Conservation (phyloP, 1,140 invertebrate genomes). For the Apolygus lucorum region DNA sequence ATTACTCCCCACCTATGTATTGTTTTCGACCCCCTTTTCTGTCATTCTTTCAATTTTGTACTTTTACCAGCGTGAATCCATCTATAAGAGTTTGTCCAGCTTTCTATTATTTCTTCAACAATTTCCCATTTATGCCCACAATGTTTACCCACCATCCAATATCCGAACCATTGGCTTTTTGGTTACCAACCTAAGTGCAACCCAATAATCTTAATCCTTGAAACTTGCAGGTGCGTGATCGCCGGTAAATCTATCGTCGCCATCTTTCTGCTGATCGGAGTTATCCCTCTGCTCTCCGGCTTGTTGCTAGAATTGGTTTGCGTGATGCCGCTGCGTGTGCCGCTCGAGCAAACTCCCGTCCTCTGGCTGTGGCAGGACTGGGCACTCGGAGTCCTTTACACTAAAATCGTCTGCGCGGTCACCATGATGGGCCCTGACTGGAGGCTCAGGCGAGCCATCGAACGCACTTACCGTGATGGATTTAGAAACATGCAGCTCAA, state of each 20-base stretch:
- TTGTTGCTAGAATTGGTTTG: slow-evolving; percentile 83
- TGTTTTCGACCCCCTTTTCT: too few relatives aligned
- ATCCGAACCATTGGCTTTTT: too few relatives aligned
- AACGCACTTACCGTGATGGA: slow-evolving; percentile 83
- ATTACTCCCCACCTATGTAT: too few relatives aligned
- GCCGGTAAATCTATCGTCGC: slow-evolving; percentile 61
- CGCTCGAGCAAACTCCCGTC: slow-evolving; percentile 86
- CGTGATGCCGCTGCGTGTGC: slow-evolving; percentile 85
- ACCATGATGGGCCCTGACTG: slow-evolving; percentile 98
- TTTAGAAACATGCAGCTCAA: slow-evolving; percentile 64
- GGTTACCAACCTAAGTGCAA: too few relatives aligned
- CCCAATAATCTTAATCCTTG: too few relatives aligned
- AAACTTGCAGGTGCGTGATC: slow-evolving; percentile 36
- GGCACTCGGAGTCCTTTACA: slow-evolving; percentile 92
- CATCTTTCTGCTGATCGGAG: slow-evolving; percentile 69
- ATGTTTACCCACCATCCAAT: too few relatives aligned
- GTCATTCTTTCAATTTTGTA: too few relatives aligned
- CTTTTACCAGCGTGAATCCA: too few relatives aligned
- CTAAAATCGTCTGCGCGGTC: slow-evolving; percentile 94
- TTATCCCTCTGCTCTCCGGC: slow-evolving; percentile 88
- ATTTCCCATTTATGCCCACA: too few relatives aligned
- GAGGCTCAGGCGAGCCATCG: slow-evolving; percentile 80
- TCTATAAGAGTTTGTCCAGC: too few relatives aligned
- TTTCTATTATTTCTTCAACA: too few relatives aligned
- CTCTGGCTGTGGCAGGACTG: slow-evolving; percentile 95